Evolutionary conservation across 1,140 invertebrate species (phyloP), one percentile per base, ranked within the genome.

Genomic region (Euwallacea similis): DNA sequence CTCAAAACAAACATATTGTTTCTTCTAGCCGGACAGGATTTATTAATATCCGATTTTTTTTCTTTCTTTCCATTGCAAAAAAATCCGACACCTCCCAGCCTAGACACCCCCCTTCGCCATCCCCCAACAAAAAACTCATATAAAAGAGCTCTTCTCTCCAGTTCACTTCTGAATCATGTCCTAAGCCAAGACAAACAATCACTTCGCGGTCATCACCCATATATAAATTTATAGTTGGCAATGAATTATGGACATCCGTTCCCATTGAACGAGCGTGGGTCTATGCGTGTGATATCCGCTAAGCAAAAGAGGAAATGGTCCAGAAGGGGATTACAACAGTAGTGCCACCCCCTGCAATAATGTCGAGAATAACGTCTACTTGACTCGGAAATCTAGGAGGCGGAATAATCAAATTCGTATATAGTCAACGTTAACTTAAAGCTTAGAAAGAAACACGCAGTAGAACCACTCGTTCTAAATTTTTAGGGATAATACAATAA

Each of bases 181-280:
- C 9, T 13, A 50, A 50, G 46, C 13, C 9, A 50, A 10, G 13
- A 50, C 46, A 50, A 50, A 50, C 46, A 50, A 50, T 11, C 46
- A 13, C 46, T 50, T 50, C 46, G 46, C 13, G 13, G 13, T 50
- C 46, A 50, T 50, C 46, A 50, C 13, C 46, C 13, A 50, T 50
- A 50, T 11, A 11, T 11, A 50, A 50, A 50, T 50, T 50, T 50
- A 50, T 50, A 50, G 46, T 50, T 50, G 46, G 46, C 46, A 11
- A 50, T 50, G 46, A 50, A 50, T 50, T 50, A 50, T 50, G 9
- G 46, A 50, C 13, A 50, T 50, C 46, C 46, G 46, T 50, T 50
- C 46, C 9, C 46, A 50, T 50, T 13, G 46, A 11, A 50, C 13
- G 46, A 50, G 46, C 46, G 9, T 50, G 9, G 9, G 46, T 50